Conservation (phyloP, 1,140 invertebrate genomes). For the Apolygus lucorum region DNA sequence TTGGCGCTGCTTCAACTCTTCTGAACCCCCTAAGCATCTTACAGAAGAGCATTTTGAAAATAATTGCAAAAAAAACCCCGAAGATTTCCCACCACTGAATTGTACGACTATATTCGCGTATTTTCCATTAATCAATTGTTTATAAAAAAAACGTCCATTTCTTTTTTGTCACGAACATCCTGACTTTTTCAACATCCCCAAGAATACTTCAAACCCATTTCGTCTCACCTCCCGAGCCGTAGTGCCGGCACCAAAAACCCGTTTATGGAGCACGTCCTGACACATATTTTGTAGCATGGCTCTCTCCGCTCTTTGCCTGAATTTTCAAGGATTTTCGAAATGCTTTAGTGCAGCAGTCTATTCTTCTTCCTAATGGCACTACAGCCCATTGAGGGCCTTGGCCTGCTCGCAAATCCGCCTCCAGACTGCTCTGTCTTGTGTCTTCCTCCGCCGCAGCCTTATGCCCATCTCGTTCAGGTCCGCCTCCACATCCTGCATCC, state of each 20-base stretch:
- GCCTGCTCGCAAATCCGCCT: too few relatives aligned
- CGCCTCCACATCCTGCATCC: too few relatives aligned
- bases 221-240: too few relatives aligned
- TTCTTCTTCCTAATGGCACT: too few relatives aligned
- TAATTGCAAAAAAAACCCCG: neutral
- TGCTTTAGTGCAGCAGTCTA: too few relatives aligned
- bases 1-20: neutral
- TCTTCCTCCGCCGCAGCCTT: too few relatives aligned
- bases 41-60: neutral
- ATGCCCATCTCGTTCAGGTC: too few relatives aligned
- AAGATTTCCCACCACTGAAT: neutral
- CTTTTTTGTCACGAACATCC: neutral
- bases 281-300: too few relatives aligned
- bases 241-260: neutral
- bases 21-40: neutral
- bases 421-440: too few relatives aligned
- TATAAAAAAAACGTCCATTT: neutral
- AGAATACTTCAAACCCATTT: neutral
- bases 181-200: neutral
- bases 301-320: too few relatives aligned
- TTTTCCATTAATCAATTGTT: neutral
- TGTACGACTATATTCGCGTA: neutral
- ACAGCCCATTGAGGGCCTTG: too few relatives aligned
- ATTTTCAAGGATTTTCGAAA: too few relatives aligned
- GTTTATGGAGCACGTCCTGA: neutral